A percentile compares a stretch with the other conserved stretches of the same genome.
Conservation (phyloP, 2,888 invertebrate genomes). For the Chrysodeixis includens region DNA sequence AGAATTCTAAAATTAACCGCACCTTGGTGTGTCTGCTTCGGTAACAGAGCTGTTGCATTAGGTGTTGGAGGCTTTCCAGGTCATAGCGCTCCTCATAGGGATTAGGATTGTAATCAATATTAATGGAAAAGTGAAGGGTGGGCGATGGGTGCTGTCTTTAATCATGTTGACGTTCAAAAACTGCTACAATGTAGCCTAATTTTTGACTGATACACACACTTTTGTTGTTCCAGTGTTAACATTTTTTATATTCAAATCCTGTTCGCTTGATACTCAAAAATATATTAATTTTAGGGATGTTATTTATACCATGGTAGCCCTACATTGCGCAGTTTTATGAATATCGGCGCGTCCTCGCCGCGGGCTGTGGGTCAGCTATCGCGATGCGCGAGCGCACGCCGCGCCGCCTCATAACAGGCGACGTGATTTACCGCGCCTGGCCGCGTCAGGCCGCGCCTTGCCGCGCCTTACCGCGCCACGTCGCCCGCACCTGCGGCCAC, state of each 20-base stretch:
- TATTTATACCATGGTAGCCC: constrained; percentile 12
- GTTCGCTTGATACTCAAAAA: no score
- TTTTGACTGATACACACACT: no score
- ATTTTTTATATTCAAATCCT: no score
- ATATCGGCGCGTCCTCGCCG: constrained; percentile 62
- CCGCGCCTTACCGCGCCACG: constrained; percentile 7
- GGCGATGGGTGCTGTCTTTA: no score
- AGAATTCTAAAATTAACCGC: neutral
- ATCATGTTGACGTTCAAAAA: no score
- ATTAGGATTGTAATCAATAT: no score
- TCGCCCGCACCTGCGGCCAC: constrained; percentile 10
- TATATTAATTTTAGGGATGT: neutral
- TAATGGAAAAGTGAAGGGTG: no score
- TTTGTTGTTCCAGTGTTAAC: no score
- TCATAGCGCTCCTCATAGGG: no score
- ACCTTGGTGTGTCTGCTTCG: neutral
- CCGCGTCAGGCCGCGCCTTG: constrained; percentile 14
- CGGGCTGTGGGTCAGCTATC: constrained; percentile 66
- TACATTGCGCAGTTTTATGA: constrained; percentile 30
- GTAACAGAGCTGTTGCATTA: neutral
- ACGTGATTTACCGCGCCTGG: constrained; percentile 30
- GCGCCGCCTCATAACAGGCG: constrained; percentile 35
- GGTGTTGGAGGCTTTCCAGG: no score
- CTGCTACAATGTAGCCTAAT: no score
- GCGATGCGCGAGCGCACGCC: constrained; percentile 58